Conservation (phyloP, 2,797 vertebrate genomes). For the Phoebastria nigripes region DNA sequence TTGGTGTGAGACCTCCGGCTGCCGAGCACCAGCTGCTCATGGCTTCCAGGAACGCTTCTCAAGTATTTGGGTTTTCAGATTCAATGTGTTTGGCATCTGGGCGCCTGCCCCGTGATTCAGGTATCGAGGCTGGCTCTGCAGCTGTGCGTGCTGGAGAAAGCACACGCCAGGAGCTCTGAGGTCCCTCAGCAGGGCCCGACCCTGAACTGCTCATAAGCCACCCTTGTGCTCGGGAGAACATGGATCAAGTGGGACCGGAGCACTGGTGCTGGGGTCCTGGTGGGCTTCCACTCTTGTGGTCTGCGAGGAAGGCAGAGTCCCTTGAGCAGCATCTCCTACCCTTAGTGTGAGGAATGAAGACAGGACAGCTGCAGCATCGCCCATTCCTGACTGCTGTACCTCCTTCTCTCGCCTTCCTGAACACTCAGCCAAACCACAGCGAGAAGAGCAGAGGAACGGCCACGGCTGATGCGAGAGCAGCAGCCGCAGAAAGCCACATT, state of each 20-base stretch:
- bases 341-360: not conserved
- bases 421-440: not conserved
- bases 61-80: not conserved
- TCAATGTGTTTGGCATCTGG: not conserved
- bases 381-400: not conserved
- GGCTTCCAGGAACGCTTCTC: not conserved
- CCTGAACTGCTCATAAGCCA: not conserved
- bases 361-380: fast-evolving
- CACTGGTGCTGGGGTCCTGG: not conserved
- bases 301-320: not conserved
- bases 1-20: not conserved
- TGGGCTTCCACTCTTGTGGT: not conserved
- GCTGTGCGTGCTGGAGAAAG: not conserved
- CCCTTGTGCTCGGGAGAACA: not conserved
- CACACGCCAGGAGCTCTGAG: not conserved
- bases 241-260: fast-evolving
- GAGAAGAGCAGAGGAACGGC: not conserved
- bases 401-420: not conserved
- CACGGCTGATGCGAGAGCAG: fast-evolving
- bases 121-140: not conserved
- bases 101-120: not conserved
- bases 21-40: not conserved
- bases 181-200: not conserved
- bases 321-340: not conserved
- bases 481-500: not conserved